Conservation (phyloP, 2,888 invertebrate genomes). For the Sarcophaga caerulescens region DNA sequence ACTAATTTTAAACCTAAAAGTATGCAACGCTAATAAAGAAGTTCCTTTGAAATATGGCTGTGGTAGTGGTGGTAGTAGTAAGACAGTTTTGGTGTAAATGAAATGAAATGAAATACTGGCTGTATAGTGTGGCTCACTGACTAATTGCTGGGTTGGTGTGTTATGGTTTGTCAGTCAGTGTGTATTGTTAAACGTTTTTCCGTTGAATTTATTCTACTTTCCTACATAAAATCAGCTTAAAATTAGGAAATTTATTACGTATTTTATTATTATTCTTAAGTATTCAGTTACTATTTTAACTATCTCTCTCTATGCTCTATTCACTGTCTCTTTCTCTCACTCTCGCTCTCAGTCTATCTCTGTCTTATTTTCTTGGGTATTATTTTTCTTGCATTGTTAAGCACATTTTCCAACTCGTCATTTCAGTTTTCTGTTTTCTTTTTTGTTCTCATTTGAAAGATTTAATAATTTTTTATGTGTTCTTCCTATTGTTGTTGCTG, state of each 20-base stretch:
- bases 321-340: too few species aligned
- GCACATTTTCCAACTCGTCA: constrained; percentile 60
- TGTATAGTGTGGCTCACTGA: background rate
- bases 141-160: too few species aligned
- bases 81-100: background rate
- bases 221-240: constrained; percentile 61
- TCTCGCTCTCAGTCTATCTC: background rate
- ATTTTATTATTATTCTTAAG: constrained; percentile 55
- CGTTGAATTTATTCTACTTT: too few species aligned
- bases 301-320: too few species aligned
- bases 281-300: too few species aligned
- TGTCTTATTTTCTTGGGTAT: constrained; percentile 27
- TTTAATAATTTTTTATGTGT: constrained; percentile 53
- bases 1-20: constrained; percentile 4
- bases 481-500: constrained; percentile 36
- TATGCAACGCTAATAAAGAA: background rate
- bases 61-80: too few species aligned
- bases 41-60: too few species aligned
- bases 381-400: constrained; percentile 63
- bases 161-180: too few species aligned
- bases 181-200: too few species aligned
- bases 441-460: constrained; percentile 2
- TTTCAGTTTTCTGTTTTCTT: background rate
- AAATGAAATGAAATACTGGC: constrained; percentile 4
- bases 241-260: constrained; percentile 69